Evolutionary conservation across 2,888 invertebrate genomes (phyloP), one percentile per base, ranked within the genome.

Genomic region (Lymantria dispar): DNA sequence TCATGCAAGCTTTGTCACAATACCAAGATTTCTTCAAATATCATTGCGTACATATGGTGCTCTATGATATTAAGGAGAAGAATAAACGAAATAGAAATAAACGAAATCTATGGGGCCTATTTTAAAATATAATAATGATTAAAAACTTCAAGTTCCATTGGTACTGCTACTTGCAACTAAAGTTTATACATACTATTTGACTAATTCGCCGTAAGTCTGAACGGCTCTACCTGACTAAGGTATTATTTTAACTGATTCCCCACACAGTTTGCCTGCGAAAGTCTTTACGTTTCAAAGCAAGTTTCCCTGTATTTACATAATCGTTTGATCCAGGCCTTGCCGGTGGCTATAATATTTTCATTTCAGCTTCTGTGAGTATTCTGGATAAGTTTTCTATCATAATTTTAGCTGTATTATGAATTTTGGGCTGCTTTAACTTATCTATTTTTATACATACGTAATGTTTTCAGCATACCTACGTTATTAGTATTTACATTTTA

Each of bases 161-260:
- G 71, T 72, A 67, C 15, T 33, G 50, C 14, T 9, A 12, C 8
- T 50, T 53, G 51, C 52, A 54, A 62, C 58, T 46, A 60, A 73
- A 73, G 60, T 74, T 70, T 57, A 61, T 61, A 57, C 61, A 51
- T 64, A 60, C 61, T 72, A 64, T 75, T 74, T 74, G 72, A 74
- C 73, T 74, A 74, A 74, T 74, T 68, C 70, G 54, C 52, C 54
- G 49, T 52, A 54, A 62, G 64, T 45, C 42, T 46, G 59, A 55
- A 61, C 46, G 52, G 47, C 45, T 54, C 52, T 31, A 48, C 43
- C 48, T 50, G 45, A 43, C 46, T 48, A 8, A 46, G 46, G 53
- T 60, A 60, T 58, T 61, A 56, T 59, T 56, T 56, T 47, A 56
- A 56, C 59, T 42, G 43, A 47, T 43, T 42, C 40, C 42, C 42